phyloP scores from a whole-genome alignment of 2,888 invertebrate genomes.

The Teinopalpus imperialis region DNA sequence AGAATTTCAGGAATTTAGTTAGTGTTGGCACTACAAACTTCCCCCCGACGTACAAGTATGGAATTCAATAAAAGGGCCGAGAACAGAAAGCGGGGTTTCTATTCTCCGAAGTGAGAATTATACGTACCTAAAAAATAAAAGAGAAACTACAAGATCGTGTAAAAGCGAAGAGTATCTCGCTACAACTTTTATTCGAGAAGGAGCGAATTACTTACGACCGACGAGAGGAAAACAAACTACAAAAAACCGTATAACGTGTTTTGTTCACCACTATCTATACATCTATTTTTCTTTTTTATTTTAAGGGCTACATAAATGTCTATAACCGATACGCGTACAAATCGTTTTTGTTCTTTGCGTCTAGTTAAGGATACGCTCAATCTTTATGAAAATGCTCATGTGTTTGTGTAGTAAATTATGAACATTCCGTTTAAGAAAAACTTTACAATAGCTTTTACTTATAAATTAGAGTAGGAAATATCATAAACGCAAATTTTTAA shows the following conservation, averaged over 20 bases:
- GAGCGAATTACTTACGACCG: conserved; percentile 67
- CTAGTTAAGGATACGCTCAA: conserved; percentile 7
- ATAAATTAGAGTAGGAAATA: too few species aligned
- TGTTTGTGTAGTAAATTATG: too few species aligned
- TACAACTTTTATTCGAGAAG: conserved; percentile 63
- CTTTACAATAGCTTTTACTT: too few species aligned
- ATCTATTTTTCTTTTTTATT: conserved; percentile 15
- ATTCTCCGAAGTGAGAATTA: conserved; percentile 70
- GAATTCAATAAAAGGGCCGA: conserved; percentile 73
- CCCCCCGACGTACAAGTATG: conserved; percentile 54
- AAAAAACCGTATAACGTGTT: conserved; percentile 54
- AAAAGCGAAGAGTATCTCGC: conserved; percentile 51
- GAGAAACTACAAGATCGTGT: conserved; percentile 53
- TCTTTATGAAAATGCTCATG: too few species aligned
- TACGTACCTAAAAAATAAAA: conserved; percentile 59
- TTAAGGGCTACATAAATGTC: conserved; percentile 20
- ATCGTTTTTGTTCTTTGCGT: conserved; percentile 10
- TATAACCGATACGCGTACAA: conserved; percentile 15
- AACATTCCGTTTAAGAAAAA: too few species aligned
- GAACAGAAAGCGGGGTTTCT: conserved; percentile 56
- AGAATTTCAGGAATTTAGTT: conserved; percentile 59
- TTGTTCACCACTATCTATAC: conserved; percentile 24
- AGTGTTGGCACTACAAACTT: conserved; percentile 57
- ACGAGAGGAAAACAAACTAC: conserved; percentile 66
- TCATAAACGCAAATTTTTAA: too few species aligned